Conservation (phyloP, 2,113 vertebrate species). For the Geococcyx californianus region DNA sequence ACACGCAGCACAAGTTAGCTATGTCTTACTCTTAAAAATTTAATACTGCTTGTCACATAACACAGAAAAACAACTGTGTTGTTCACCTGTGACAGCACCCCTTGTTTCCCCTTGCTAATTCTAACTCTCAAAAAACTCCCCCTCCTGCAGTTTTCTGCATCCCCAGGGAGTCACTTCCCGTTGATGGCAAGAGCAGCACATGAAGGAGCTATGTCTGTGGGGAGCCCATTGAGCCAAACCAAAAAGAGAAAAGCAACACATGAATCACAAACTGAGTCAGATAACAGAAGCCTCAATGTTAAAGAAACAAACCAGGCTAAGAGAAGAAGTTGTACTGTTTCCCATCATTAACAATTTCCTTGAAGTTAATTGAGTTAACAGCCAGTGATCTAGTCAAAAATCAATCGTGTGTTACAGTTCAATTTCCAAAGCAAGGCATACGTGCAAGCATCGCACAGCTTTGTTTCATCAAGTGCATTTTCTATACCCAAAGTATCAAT, state of each 20-base stretch:
- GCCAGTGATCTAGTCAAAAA: not conserved
- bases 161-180: not conserved
- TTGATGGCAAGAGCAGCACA: not conserved
- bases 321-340: not conserved
- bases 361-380: not conserved
- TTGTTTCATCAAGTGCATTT: not conserved
- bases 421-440: not conserved
- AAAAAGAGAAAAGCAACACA: not conserved
- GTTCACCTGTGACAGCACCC: not conserved
- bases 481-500: not conserved
- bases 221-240: not conserved
- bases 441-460: not conserved
- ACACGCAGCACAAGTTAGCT: not conserved
- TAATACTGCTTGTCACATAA: not conserved
- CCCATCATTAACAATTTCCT: not conserved
- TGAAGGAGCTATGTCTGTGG: not conserved
- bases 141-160: not conserved
- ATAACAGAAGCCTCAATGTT: not conserved
- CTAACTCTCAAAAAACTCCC: not conserved
- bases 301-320: not conserved
- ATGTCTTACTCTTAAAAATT: not conserved
- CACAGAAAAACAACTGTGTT: not conserved
- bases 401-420: not conserved
- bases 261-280: not conserved
- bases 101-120: not conserved